Evolutionary conservation across 2,888 invertebrate genomes (phyloP).

Genomic region (Cheilosia vernalis): DNA sequence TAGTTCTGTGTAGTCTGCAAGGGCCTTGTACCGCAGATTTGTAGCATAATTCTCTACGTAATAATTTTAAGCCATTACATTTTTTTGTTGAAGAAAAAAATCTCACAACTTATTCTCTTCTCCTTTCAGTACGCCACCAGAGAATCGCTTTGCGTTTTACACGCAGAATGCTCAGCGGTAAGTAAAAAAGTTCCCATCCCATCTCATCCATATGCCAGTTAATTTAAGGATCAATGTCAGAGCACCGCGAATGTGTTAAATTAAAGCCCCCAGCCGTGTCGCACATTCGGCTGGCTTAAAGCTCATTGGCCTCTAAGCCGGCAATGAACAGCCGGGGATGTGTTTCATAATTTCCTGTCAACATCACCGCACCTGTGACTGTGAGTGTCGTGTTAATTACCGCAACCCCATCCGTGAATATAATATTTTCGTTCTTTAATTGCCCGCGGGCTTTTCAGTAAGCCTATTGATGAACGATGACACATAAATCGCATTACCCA

Average conservation of each 20-base stretch:
- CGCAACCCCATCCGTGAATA: slow-evolving; percentile 16
- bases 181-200: slow-evolving; percentile 21
- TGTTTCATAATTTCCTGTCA: slow-evolving; percentile 41
- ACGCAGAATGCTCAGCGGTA: slow-evolving; percentile 69
- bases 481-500: slow-evolving; percentile 52
- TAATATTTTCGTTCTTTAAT: slow-evolving; percentile 14
- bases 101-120: neutral
- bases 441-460: slow-evolving; percentile 27
- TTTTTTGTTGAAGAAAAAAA: neutral
- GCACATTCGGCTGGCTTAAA: slow-evolving; percentile 18
- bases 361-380: slow-evolving; percentile 8
- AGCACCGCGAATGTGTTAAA: slow-evolving; percentile 1
- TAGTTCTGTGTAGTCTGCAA: no score
- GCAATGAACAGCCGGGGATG: slow-evolving; percentile 9
- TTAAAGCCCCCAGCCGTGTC: slow-evolving; percentile 35
- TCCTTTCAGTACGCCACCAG: slow-evolving; percentile 62
- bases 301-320: slow-evolving; percentile 55
- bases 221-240: slow-evolving; percentile 56
- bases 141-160: slow-evolving; percentile 53
- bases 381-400: slow-evolving; percentile 41
- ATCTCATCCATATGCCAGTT: slow-evolving; percentile 39
- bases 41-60: no score
- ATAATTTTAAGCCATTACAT: no score
- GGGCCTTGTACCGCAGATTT: no score
- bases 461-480: slow-evolving; percentile 42